Evolutionary conservation across 2,888 invertebrate genomes (phyloP), one percentile per base, ranked within the genome.

Genomic region (Drosophila formosana): DNA sequence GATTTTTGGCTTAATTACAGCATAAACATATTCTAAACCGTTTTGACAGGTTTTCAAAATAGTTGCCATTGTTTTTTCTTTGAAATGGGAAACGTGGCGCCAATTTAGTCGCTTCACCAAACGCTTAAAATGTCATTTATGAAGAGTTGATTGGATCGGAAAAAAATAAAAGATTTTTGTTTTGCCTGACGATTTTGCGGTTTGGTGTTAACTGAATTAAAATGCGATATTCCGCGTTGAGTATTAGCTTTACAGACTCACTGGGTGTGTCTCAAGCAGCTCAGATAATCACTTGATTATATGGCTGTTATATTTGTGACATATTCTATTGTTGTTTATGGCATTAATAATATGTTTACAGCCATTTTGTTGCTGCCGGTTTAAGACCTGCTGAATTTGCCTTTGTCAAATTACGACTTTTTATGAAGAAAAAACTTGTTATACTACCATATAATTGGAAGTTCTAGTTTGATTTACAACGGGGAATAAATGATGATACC

Each of bases 1-100:
- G 63, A 53, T 49, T 75, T 78, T 82, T 78, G 65, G 75, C 71
- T 82, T 83, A 82, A 83, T 88, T 82, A 80, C 62, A 62, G 55
- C 58, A 53, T 78, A 72, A 83, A 72, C 45, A 65, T 66, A 80
- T 75, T 77, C 78, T 66, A 61, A 80, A 68, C 43, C 58, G 67
- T 68, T 87, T 87, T 75, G 82, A 87, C 79, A 68, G 67, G 61
- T 66, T 66, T 60, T 52, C 52, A 50, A 66, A 58, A 58, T 30
- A 28, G 47, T 49, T 39, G 49, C 30, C 18, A 18, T 53, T 53
- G 53, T 53, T 30, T 41, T 49, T 18, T 37, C 5, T 37, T 37
- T n/a, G 11, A 43, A 62, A 28, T 66, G 0, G 25, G 39, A 62
- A 63, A 64, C 39, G 13, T 51, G 67, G 65, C 62, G 65, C 69